These are phyloP conservation scores for Tyria jacobaeae DNA, from an alignment of 2,888 invertebrate species.

Conservation along the genomic window DNA sequence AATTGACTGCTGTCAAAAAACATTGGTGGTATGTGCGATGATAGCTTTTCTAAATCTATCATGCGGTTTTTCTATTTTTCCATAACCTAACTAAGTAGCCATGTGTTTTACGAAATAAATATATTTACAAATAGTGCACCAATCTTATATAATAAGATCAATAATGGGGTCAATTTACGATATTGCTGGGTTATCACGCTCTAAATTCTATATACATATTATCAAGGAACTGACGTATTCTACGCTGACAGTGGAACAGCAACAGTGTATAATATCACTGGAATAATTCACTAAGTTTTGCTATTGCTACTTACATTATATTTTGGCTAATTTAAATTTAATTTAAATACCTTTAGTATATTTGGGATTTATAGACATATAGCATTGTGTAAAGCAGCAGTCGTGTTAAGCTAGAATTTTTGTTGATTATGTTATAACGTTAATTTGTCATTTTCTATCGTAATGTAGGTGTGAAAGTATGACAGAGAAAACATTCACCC, in stretches of 20 bases:
- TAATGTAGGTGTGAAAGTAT: background rate
- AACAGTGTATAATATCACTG: background rate
- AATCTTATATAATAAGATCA: background rate
- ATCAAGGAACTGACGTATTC: too few relatives aligned
- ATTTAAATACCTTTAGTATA: too few relatives aligned
- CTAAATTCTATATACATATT: background rate
- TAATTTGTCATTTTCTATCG: background rate
- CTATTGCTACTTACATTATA: slow-evolving; percentile 9
- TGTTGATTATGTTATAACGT: background rate
- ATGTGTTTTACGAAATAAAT: background rate
- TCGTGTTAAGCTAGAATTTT: background rate
- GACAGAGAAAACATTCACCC: background rate
- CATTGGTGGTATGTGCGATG: background rate
- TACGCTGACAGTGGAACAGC: background rate
- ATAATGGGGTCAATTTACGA: background rate
- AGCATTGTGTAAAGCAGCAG: too few relatives aligned
- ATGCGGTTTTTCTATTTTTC: background rate
- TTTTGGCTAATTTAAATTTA: too few relatives aligned
- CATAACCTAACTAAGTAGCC: background rate
- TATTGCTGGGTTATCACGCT: background rate
- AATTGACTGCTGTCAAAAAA: slow-evolving; percentile 1
- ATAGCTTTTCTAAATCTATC: background rate
- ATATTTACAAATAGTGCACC: background rate
- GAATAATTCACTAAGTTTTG: background rate
- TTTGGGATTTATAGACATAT: too few relatives aligned